Base-by-base conservation (phyloP, 2,888 invertebrate species). In the Dryadula phaetusa region DNA sequence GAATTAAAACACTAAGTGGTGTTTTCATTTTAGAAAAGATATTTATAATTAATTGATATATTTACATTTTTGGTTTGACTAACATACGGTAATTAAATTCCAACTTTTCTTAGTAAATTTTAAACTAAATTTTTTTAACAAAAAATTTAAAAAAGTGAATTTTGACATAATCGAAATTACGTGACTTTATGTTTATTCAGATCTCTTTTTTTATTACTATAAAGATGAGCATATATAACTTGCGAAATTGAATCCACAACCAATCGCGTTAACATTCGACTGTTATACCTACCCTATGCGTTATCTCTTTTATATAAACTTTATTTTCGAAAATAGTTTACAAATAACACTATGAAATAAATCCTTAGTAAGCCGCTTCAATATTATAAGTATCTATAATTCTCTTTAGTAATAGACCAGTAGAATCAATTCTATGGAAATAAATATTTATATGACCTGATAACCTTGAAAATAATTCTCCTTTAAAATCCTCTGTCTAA, bases 401-500 rank as follows among this genome's bases (percentile, higher is more conserved):
- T 44, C 16, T 52, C 34, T 34, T 34, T 12, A 34, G 14, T 34
- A 53, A 53, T 14, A 18, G 14, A 14, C 25, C n/a, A n/a, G 10
- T n/a, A 28, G 14, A 14, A 37, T 14, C 54, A 14, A 40, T 37
- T 37, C 40, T 22, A 52, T 40, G 5, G 25, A 5, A 25, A 46
- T 18, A 62, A 46, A 20, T 16, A 1, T 54, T 18, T 32, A 18
- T 8, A 58, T 58, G 37, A 58, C 56, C 64, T 58, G 16, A 16
- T 20, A 37, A 34, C 58, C 64, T 58, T 58, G 28, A 20, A 49
- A 44, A 42, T 37, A n/a, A 46, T 37, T 8, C 22, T 56, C 10
- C 37, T 37, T 8, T 37, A 37, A 47, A 58, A 25, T 64, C 53
- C 22, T 14, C 18, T 28, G 16, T 18, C 56, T 34, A 58, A 58